These are phyloP conservation scores for Beroe ovata DNA, from an alignment of 37 sponge, comb jelly and placozoan genomes.

Conservation along the genomic window DNA sequence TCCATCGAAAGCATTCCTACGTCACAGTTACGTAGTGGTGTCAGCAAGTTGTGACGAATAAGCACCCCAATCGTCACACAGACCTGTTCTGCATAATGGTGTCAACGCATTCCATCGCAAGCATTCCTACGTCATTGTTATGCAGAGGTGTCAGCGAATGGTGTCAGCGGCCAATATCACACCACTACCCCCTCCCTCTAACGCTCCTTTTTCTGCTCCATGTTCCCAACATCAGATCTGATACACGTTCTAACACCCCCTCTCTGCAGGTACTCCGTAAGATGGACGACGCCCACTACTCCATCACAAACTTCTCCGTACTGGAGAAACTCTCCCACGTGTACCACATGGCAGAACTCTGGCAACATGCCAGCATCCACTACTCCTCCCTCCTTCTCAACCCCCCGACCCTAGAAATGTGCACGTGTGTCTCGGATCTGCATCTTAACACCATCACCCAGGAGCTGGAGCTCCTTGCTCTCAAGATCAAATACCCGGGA, in stretches of 20 bases:
- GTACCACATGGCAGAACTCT: conserved; percentile 14
- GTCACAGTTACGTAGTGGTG: no score
- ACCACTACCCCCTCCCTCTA: no score
- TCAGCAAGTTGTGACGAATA: no score
- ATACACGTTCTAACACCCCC: background rate
- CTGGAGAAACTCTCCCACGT: conserved; percentile 44
- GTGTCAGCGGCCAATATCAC: no score
- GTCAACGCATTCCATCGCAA: no score
- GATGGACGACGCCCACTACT: conserved; percentile 47
- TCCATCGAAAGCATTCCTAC: no score
- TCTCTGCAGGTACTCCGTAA: conserved; percentile 1
- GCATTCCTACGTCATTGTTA: no score
- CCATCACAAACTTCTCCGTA: conserved; percentile 38
- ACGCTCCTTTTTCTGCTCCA: no score
- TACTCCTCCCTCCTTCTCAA: conserved; percentile 16
- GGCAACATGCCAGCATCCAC: background rate
- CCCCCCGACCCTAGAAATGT: conserved; percentile 5
- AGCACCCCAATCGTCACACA: no score
- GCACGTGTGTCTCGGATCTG: background rate
- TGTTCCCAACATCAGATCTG: no score
- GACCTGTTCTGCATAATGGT: no score
- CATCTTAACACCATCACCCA: conserved; percentile 24
- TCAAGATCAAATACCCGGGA: conserved; percentile 41
- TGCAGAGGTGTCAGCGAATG: no score
- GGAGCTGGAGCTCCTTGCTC: conserved; percentile 31